These are phyloP conservation scores for Drosophila cognata DNA, from an alignment of 2,888 invertebrate genomes.

Conservation along the genomic window DNA sequence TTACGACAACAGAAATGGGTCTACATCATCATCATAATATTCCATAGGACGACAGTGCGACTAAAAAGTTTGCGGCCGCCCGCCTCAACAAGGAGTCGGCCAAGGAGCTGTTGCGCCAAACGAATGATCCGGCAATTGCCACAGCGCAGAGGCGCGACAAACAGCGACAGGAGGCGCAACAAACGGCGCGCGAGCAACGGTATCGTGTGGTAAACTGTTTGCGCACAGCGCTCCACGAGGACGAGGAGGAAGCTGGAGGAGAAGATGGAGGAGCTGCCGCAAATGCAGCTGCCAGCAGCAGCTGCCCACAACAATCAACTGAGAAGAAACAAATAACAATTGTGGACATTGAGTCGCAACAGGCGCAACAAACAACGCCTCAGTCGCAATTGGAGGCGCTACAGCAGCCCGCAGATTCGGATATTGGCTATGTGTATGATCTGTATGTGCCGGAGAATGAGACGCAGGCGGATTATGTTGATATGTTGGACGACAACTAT, in stretches of 20 bases:
- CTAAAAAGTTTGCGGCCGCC: conserved; percentile 84
- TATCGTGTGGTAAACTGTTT: conserved; percentile 87
- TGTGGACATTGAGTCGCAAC: conserved; percentile 86
- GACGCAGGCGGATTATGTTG: conserved; percentile 85
- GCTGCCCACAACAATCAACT: conserved; percentile 7
- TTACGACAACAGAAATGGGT: neutral
- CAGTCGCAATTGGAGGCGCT: conserved; percentile 10
- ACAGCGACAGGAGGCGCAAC: conserved; percentile 85
- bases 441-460: conserved; percentile 87
- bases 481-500: conserved; percentile 84
- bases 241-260: conserved; percentile 15
- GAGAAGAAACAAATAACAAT: conserved; percentile 85
- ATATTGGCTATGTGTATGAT: conserved; percentile 87
- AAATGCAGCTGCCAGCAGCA: conserved; percentile 15
- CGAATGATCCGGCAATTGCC: conserved; percentile 81
- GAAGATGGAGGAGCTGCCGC: conserved; percentile 28
- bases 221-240: conserved; percentile 84
- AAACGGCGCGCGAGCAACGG: conserved; percentile 86
- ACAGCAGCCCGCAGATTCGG: conserved; percentile 74
- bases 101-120: conserved; percentile 85
- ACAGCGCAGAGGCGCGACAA: conserved; percentile 84
- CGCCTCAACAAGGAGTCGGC: conserved; percentile 86
- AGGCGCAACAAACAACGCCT: conserved; percentile 13
- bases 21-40: neutral
- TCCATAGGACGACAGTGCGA: conserved; percentile 85